Conservation (phyloP, 2,888 invertebrate genomes). For the Drosophila koepferae region DNA sequence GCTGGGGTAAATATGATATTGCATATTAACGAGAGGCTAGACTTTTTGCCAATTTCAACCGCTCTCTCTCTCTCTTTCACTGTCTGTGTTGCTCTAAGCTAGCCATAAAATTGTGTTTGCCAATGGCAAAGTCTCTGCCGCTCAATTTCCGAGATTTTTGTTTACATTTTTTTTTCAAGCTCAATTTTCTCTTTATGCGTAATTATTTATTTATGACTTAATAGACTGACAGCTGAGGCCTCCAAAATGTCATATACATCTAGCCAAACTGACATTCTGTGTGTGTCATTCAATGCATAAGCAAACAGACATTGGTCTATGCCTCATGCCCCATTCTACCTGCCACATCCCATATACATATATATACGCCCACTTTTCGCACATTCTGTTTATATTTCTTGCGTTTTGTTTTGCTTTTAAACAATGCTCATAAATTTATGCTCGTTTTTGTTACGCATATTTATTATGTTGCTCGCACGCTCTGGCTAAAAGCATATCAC, state of each 20-base stretch:
- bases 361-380: not conserved
- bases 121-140: slow-evolving; percentile 23
- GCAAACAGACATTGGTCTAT: slow-evolving; percentile 24
- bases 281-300: slow-evolving; percentile 43
- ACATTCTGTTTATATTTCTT: slow-evolving; percentile 33
- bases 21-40: slow-evolving; percentile 20
- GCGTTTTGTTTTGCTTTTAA: slow-evolving; percentile 30
- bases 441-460: slow-evolving; percentile 57
- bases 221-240: slow-evolving; percentile 38
- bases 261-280: slow-evolving; percentile 18
- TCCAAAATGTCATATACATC: slow-evolving; percentile 26
- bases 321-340: not conserved
- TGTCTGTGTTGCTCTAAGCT: not conserved
- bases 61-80: not conserved
- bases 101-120: slow-evolving; percentile 28
- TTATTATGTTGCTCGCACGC: slow-evolving; percentile 42
- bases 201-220: slow-evolving; percentile 62
- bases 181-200: slow-evolving; percentile 25
- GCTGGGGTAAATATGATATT: slow-evolving; percentile 20
- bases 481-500: slow-evolving; percentile 57
- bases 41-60: slow-evolving; percentile 6
- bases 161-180: slow-evolving; percentile 12
- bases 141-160: slow-evolving; percentile 27
- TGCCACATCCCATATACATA: not conserved
- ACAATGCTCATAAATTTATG: slow-evolving; percentile 56